Conservation (phyloP, 37 sponge, comb jelly and placozoan genomes). For the Halisarca cf. caerulea region DNA sequence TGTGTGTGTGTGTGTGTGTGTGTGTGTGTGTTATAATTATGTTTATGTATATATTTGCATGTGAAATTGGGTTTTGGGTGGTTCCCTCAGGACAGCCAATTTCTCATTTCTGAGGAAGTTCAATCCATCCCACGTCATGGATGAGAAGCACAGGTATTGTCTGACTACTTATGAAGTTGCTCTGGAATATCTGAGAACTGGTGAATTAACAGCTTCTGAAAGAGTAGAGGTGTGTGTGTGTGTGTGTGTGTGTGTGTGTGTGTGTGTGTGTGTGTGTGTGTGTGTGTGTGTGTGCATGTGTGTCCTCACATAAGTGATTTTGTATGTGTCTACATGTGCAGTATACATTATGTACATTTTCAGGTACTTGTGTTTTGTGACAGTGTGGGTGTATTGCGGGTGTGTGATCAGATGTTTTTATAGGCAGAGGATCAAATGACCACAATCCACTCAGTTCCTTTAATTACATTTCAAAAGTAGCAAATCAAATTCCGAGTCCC, state of each 20-base stretch:
- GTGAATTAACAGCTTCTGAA: slow-evolving; percentile 16
- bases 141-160: slow-evolving; percentile 42
- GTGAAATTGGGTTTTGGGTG: background rate
- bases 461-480: too few relatives aligned
- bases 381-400: background rate
- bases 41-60: background rate
- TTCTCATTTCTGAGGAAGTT: slow-evolving; percentile 84
- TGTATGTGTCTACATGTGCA: too few relatives aligned
- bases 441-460: too few relatives aligned
- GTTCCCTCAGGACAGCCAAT: slow-evolving; percentile 69
- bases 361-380: too few relatives aligned
- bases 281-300: background rate
- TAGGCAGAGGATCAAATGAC: too few relatives aligned
- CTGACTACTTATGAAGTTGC: slow-evolving; percentile 92
- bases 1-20: slow-evolving; percentile 25
- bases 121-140: slow-evolving; percentile 36
- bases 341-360: too few relatives aligned
- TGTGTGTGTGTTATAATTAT: background rate
- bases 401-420: too few relatives aligned
- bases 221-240: slow-evolving; percentile 5
- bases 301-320: too few relatives aligned
- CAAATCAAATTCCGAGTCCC: too few relatives aligned
- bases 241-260: slow-evolving; percentile 25
- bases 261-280: slow-evolving; percentile 25
- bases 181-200: slow-evolving; percentile 75